Conservation (phyloP, 2,888 invertebrate genomes). For the Dorcus parallelipipedus region DNA sequence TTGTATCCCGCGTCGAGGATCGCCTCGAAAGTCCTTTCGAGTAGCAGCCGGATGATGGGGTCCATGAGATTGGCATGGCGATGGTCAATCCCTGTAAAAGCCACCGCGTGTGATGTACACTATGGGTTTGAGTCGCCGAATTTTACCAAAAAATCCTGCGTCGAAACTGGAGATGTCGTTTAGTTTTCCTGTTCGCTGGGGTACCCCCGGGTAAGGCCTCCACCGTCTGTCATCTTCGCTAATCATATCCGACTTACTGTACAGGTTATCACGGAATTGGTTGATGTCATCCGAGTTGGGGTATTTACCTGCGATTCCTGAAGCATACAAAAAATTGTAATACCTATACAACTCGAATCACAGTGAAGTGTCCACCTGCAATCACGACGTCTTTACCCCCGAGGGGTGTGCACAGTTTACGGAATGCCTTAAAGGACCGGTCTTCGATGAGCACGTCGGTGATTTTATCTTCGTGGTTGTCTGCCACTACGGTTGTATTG, state of each 20-base stretch:
- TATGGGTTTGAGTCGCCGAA: not conserved
- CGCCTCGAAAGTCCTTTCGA: constrained; percentile 60
- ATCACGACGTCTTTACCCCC: constrained; percentile 63
- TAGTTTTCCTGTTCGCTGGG: constrained; percentile 65
- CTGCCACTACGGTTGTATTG: no score
- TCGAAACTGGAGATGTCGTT: constrained; percentile 54
- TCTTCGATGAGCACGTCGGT: no score
- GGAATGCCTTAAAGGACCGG: not conserved
- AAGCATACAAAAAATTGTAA: constrained; percentile 19
- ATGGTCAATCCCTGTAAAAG: constrained; percentile 57
- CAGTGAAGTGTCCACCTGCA: constrained; percentile 48
- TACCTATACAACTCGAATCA: not conserved
- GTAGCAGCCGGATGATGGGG: constrained; percentile 55
- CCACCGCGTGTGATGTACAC: constrained; percentile 11
- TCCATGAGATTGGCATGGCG: constrained; percentile 49
- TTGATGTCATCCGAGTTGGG: constrained; percentile 74
- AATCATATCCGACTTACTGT: constrained; percentile 78
- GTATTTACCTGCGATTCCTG: constrained; percentile 66
- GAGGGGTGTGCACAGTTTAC: not conserved
- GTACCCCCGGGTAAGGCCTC: constrained; percentile 61
- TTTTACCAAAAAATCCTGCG: constrained; percentile 52
- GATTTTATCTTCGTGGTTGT: no score
- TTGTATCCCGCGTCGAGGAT: constrained; percentile 63
- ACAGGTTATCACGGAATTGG: constrained; percentile 67
- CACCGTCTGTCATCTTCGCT: constrained; percentile 77